Evolutionary conservation across 2,888 invertebrate genomes (phyloP), one percentile per base, ranked within the genome.

Genomic region (Leucoma salicis): DNA sequence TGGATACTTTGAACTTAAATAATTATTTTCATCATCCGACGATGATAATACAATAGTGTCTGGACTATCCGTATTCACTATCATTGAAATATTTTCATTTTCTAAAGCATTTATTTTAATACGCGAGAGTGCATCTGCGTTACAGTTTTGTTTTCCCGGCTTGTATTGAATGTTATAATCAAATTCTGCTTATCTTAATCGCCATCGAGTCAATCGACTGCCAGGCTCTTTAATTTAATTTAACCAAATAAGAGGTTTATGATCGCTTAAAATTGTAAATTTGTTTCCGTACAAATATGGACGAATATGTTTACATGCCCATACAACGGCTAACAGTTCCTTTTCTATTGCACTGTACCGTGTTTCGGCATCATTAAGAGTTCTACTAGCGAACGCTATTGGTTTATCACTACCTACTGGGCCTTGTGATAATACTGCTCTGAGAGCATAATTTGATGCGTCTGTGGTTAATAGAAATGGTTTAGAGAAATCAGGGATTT

Each of bases 121-220:
- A 2, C 37, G 35, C 1, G 46, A 47, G 6, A 46, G 21, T 4
- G 46, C 46, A 14, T 46, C 46, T 2, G 46, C 42, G 18, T 42
- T 42, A 10, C 3, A 13, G 14, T 42, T 42, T 35, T 29, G 38
- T 15, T 31, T 35, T 8, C 46, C 42, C 0, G 5, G 8, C 18
- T 42, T 46, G 15, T 46, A 24, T 8, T 13, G 10, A 3, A 40
- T 38, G 0, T 41, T 27, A 14, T 24, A 46, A 10, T 46, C 38
- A 12, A 14, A 46, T 31, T 41, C 38, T 3, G 15, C 16, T 24
- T 39, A 29, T n/a, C 38, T 18, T 13, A 47, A 16, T 28, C 24
- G 16, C 39, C 46, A 42, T 10, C 46, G 10, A n/a, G 35, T 39
- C 1, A 47, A 12, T 29, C 21, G 35, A 27, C 36, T 39, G n/a